Base-by-base conservation (phyloP, 2,113 vertebrate genomes). In the Phalacrocorax aristotelis region DNA sequence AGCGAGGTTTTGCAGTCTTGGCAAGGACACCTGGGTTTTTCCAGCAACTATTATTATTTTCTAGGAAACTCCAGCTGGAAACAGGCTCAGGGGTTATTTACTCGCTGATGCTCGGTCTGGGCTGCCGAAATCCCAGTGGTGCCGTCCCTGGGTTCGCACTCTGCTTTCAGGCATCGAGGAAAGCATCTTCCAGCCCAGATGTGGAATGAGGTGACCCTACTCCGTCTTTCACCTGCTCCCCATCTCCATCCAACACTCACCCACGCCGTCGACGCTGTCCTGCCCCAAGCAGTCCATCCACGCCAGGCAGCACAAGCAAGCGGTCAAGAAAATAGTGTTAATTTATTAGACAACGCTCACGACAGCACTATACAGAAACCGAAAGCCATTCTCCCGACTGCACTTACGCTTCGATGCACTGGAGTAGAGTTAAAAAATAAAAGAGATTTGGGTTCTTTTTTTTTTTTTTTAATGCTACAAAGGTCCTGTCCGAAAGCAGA, bases 31-130 rank as follows among this genome's bases (percentile, higher is more conserved):
- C 70, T 58, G 74, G 70, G 16, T 23, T 83, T 76, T 83, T 46
- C 93, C 84, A 77, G 90, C 54, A 15, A 7, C 44, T 32, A 1
- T 21, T 4, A 8, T 13, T 44, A 10, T 85, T 95, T 95, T 94
- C 93, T 44, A 96, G 89, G 93, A 93, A 97, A 90, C 40, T 92
- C 89, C 93, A 96, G 91, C 82, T 90, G 86, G 48, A 64, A 52
- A 54, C 23, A 58, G 60, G 29, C 64, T 34, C 3, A 1, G 18
- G 27, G 40, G 34, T 38, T 46, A 34, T 21, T 78, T 32, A 76
- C 40, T 34, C 9, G 2, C 32, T 6, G n/a, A 26, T 16, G 60
- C 48, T 90, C 6, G 4, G 25, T 11, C 51, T 58, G 42, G 44
- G 69, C 57, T 12, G 79, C 57, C 22, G 78, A 15, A 69, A 81